Base-by-base conservation (phyloP, 2,888 invertebrate genomes). In the Scaptomyza parva region DNA sequence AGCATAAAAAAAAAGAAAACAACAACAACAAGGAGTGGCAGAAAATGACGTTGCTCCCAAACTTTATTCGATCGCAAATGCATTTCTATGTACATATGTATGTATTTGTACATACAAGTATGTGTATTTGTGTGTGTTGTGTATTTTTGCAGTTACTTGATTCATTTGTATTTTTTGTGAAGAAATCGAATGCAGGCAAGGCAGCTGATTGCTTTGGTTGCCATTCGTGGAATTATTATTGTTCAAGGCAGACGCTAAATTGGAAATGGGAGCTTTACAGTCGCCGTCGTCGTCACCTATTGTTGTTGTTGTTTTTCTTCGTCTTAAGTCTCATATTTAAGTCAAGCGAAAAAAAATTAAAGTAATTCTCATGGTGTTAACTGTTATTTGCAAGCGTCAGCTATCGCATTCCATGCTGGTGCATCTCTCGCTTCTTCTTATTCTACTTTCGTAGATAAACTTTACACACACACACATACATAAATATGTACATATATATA, bases 21-120 rank as follows among this genome's bases (percentile, higher is more conserved):
- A 60, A 47, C 59, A 75, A 73, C 55, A 45, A 64, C 61, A 71
- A 73, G 72, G 72, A 73, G 72, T 75, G 72, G 72, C 72, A 70
- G n/a, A 51, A 43, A 62, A 39, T 62, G 40, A 62, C 74, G 61
- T 61, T 54, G 48, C 57, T 43, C 17, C 17, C 44, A 53, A 53
- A 48, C 35, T 37, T 52, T 40, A 39, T 57, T 72, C 39, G 65
- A 76, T 76, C 65, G 71, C 30, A 47, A 47, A 26, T 64, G 60
- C 65, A 61, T 61, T 53, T 53, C 48, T 48, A 51, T 45, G 24
- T 37, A 35, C 39, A 22, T 33, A 9, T 9, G 7, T 22, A 22
- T 44, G 17, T 55, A 20, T 44, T 1, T 44, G n/a, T 47, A 30
- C 17, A 6, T 51, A 8, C 20, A n/a, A n/a, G 30, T 30, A 9